These are phyloP conservation scores for Lepidothrix coronata DNA, from an alignment of 2,113 vertebrate genomes.

Conservation along the genomic window DNA sequence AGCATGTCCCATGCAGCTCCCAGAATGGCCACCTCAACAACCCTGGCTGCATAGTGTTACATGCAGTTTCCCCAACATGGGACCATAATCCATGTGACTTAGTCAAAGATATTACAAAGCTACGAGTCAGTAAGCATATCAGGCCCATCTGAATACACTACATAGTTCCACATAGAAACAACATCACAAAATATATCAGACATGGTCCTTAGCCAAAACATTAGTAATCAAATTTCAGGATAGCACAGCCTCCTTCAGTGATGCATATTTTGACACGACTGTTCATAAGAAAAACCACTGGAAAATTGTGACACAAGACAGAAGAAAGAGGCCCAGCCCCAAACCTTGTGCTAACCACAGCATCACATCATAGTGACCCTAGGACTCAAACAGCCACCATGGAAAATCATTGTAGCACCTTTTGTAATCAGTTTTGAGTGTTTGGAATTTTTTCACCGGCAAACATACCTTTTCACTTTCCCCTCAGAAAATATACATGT, in stretches of 20 bases:
- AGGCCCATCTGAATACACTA: neutral
- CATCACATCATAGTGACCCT: neutral
- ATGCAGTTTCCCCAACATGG: neutral
- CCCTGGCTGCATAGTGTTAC: neutral
- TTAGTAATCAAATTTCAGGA: neutral
- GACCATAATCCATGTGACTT: neutral
- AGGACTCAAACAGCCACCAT: neutral
- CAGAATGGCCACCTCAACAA: neutral
- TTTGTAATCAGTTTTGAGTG: neutral
- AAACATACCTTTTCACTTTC: neutral
- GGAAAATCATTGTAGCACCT: neutral
- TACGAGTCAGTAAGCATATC: neutral
- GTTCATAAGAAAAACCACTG: neutral
- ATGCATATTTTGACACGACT: neutral
- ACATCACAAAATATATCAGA: neutral
- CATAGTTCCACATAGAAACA: neutral
- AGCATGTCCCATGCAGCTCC: neutral
- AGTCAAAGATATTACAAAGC: neutral
- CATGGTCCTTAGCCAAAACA: neutral
- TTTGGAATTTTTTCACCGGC: neutral
- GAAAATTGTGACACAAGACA: neutral
- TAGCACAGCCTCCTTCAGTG: neutral
- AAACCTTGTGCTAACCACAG: neutral
- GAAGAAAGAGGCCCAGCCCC: neutral
- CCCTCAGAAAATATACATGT: neutral